Base-by-base conservation (phyloP, 2,113 vertebrate species). In the Pteropus alecto region DNA sequence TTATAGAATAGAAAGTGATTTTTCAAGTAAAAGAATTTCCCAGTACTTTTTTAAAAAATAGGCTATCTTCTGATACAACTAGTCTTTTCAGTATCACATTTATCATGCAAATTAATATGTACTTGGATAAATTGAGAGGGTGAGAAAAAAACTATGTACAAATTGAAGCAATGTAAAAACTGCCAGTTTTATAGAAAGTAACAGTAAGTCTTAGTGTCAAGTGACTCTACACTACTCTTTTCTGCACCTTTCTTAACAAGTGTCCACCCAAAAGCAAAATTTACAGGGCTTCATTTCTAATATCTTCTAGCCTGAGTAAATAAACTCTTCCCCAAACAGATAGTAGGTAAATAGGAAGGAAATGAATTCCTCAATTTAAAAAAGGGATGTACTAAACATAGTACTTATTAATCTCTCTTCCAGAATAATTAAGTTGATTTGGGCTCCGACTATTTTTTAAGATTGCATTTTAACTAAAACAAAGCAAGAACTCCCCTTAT, bases 381-480 rank as follows among this genome's bases (percentile, higher is more conserved):
- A 86, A 77, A 86, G 38, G 60, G 90, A 89, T 73, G 46, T 67
- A 74, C n/a, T 26, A 84, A 92, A 78, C 21, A 63, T 12, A 82
- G 79, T 33, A 77, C 16, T 48, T 88, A 63, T 71, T 87, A 82
- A 82, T 95, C 83, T 93, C 33, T 61, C 33, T 88, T 90, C 67
- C 78, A 78, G 73, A 96, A 91, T 71, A 94, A 93, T 93, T 93
- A 63, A 38, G 56, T 65, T 43, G 38, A 70, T 81, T 93, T 84
- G 54, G 76, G 90, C 70, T 93, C 61, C 96, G 87, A 58, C 7
- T 65, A 2, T 77, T 81, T 92, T 95, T 94, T 77, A 93, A 95
- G 94, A 84, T 95, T 87, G 68, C n/a, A 83, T 65, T 96, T 73
- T 86, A 93, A 79, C 70, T 90, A 67, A 94, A 91, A 88, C 54